phyloP scores from a whole-genome alignment of 23 tunicate species.

The Clavelina lepadiformis region DNA sequence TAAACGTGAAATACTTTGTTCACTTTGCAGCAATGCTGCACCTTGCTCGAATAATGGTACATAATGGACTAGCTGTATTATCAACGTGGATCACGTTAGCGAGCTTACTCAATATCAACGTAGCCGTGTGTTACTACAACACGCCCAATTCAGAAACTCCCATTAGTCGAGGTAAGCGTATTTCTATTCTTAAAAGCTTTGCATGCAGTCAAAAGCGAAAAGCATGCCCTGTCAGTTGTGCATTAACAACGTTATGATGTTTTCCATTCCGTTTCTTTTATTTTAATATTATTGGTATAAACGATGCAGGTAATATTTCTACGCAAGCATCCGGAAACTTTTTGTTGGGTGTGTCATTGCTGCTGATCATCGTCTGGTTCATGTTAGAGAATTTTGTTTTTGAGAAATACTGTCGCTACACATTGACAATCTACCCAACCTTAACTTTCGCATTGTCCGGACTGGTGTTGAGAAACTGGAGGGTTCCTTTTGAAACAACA shows the following conservation, averaged over 20 bases:
- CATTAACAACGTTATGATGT: neutral
- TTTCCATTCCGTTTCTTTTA: neutral
- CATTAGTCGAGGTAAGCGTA: slow-evolving; percentile 5
- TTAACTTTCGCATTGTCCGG: slow-evolving; percentile 30
- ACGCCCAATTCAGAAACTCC: slow-evolving; percentile 6
- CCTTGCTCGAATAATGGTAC: slow-evolving; percentile 42
- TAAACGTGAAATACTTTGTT: neutral
- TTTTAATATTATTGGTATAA: neutral
- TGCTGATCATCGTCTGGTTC: slow-evolving; percentile 37
- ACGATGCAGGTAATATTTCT: slow-evolving; percentile 25
- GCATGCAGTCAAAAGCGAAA: no score
- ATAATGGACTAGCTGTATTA: slow-evolving; percentile 52
- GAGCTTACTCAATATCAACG: slow-evolving; percentile 33
- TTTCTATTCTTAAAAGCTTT: no score
- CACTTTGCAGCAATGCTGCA: slow-evolving; percentile 24
- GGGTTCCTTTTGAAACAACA: neutral
- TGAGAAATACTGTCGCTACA: slow-evolving; percentile 45
- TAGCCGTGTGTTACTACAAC: slow-evolving; percentile 33
- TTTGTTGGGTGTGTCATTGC: slow-evolving; percentile 20
- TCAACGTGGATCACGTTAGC: slow-evolving; percentile 49
- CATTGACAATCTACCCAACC: slow-evolving; percentile 36
- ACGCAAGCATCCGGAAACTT: slow-evolving; percentile 26
- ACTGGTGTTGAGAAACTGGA: slow-evolving; percentile 17
- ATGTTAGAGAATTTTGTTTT: slow-evolving; percentile 53
- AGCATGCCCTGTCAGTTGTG: no score